These are phyloP conservation scores for Hyperopisus bebe DNA, from an alignment of 2,113 vertebrate genomes.

Conservation along the genomic window DNA sequence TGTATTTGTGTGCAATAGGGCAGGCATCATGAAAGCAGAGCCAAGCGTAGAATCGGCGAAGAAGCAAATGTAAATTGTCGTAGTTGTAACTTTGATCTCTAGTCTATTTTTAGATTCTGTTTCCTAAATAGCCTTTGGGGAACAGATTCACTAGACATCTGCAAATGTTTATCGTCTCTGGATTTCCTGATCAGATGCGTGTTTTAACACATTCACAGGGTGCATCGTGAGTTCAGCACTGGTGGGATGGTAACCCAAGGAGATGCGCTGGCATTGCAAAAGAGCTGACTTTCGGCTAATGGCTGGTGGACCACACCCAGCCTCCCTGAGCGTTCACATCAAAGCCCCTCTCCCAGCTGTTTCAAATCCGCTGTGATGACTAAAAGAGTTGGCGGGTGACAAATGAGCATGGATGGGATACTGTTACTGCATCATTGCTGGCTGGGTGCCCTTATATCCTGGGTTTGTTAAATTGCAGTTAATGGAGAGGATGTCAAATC, in stretches of 20 bases:
- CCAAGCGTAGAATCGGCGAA: not conserved
- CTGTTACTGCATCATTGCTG: not conserved
- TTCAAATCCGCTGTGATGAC: conserved; percentile 32
- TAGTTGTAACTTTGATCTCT: not conserved
- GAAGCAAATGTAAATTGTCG: not conserved
- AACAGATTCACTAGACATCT: not conserved
- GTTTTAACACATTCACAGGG: not conserved
- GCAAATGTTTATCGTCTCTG: not conserved
- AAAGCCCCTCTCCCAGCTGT: conserved; percentile 19
- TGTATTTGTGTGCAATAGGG: not conserved
- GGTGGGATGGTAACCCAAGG: not conserved
- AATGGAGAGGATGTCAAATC: not conserved
- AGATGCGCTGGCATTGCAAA: not conserved
- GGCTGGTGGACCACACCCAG: not conserved
- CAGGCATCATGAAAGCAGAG: not conserved
- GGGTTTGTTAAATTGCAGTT: not conserved
- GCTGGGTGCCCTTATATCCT: not conserved
- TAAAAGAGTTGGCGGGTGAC: conserved; percentile 40
- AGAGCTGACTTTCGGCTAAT: not conserved
- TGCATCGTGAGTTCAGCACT: not conserved
- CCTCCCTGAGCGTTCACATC: not conserved
- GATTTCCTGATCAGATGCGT: not conserved
- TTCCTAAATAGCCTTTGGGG: not conserved
- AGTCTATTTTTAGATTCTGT: not conserved
- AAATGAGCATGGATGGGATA: not conserved